Evolutionary conservation across 2,888 invertebrate species (phyloP).

Genomic region (Siphlonurus alternatus): DNA sequence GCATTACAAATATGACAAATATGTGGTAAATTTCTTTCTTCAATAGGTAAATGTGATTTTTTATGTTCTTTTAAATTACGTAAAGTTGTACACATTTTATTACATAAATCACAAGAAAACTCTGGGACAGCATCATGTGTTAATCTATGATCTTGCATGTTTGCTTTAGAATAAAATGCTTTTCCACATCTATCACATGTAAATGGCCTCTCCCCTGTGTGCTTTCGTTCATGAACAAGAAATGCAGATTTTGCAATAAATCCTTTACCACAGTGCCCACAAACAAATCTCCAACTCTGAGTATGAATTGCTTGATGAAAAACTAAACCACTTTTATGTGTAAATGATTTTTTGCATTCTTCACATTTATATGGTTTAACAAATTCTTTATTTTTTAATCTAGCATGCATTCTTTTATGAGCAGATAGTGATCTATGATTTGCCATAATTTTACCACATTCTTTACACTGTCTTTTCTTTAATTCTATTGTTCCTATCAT

Average conservation of each 20-base stretch:
- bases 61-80: neutral
- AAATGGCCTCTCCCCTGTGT: constrained; percentile 41
- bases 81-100: neutral
- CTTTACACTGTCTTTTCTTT: neutral
- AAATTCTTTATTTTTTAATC: neutral
- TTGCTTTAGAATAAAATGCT: constrained; percentile 23
- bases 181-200: constrained; percentile 42
- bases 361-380: neutral
- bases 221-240: constrained; percentile 16
- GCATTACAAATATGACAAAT: neutral
- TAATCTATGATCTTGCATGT: neutral
- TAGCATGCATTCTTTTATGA: neutral
- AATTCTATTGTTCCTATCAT: neutral
- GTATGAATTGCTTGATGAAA: neutral
- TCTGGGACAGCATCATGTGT: neutral
- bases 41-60: neutral
- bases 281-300: neutral
- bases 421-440: neutral
- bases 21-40: neutral
- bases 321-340: neutral
- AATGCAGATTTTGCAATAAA: neutral
- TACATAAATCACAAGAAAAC: neutral
- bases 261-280: neutral
- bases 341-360: neutral
- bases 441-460: neutral